phyloP scores from a whole-genome alignment of 2,888 invertebrate species.

The Smittia aterrima region DNA sequence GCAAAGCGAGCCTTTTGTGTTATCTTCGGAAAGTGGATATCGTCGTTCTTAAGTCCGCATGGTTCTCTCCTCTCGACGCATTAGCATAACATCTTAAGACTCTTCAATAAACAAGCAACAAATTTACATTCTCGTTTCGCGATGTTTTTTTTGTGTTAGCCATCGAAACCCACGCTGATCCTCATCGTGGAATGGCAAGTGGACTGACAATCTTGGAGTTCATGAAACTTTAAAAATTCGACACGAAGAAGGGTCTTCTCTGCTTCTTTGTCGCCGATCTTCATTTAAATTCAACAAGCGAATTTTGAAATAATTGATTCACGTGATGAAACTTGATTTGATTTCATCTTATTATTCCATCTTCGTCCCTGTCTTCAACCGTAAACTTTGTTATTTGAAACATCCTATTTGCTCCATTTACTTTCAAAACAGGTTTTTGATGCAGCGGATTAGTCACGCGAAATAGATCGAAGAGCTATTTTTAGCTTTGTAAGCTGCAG shows the following conservation, averaged over 20 bases:
- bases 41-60: too few relatives aligned
- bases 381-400: neutral
- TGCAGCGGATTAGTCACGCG: neutral
- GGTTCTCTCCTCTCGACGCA: too few relatives aligned
- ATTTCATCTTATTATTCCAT: too few relatives aligned
- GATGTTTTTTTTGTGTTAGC: constrained; percentile 1
- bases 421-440: neutral
- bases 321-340: neutral
- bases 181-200: neutral
- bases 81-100: neutral
- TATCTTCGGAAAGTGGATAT: neutral
- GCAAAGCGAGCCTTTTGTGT: neutral
- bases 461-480: too few relatives aligned
- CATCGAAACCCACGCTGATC: neutral
- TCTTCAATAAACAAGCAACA: neutral
- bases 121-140: constrained; percentile 16
- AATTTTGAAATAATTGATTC: neutral
- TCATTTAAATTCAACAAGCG: neutral
- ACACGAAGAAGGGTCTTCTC: neutral
- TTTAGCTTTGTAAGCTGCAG: too few relatives aligned
- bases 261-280: neutral
- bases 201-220: neutral
- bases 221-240: constrained; percentile 2
- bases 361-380: neutral
- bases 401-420: constrained; percentile 16